phyloP scores from a whole-genome alignment of 2,113 vertebrate species.

The Poeciliopsis prolifica region DNA sequence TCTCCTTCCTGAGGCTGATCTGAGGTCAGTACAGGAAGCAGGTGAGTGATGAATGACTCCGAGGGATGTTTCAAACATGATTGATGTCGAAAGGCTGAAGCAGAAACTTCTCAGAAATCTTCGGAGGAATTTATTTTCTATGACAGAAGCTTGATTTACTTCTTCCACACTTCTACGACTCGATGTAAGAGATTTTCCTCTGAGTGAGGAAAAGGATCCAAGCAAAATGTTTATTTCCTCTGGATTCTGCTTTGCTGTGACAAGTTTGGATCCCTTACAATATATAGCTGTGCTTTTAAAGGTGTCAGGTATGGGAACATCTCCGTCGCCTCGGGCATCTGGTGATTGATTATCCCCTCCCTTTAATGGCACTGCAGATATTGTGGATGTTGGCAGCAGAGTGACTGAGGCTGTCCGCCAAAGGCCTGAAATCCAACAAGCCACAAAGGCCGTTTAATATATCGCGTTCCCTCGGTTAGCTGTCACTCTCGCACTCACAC shows the following conservation, averaged over 20 bases:
- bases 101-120: not conserved
- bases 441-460: slow-evolving; percentile 67
- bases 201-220: not conserved
- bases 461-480: slow-evolving; percentile 35
- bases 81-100: slow-evolving; percentile 52
- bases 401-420: slow-evolving; percentile 50
- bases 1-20: slow-evolving; percentile 16
- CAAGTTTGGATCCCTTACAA: not conserved
- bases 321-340: slow-evolving; percentile 11
- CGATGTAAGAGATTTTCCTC: not conserved
- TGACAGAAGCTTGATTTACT: slow-evolving; percentile 8
- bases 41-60: slow-evolving; percentile 11
- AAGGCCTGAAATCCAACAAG: slow-evolving; percentile 50
- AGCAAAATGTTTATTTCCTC: not conserved
- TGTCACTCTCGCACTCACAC: slow-evolving; percentile 28
- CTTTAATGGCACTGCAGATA: slow-evolving; percentile 42
- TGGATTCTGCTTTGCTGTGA: not conserved
- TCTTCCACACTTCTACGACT: slow-evolving; percentile 24
- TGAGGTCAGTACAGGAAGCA: slow-evolving; percentile 32
- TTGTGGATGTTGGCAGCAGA: slow-evolving; percentile 37
- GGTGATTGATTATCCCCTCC: slow-evolving; percentile 35
- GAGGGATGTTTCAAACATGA: slow-evolving; percentile 22
- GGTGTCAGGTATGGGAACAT: slow-evolving; percentile 9
- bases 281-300: slow-evolving; percentile 5
- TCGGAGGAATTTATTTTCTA: slow-evolving; percentile 12